A percentile compares a stretch with the other conserved stretches of the same genome.
phyloP scores from a whole-genome alignment of 92 coral and sea anemone genomes.

The Metridium senile region DNA sequence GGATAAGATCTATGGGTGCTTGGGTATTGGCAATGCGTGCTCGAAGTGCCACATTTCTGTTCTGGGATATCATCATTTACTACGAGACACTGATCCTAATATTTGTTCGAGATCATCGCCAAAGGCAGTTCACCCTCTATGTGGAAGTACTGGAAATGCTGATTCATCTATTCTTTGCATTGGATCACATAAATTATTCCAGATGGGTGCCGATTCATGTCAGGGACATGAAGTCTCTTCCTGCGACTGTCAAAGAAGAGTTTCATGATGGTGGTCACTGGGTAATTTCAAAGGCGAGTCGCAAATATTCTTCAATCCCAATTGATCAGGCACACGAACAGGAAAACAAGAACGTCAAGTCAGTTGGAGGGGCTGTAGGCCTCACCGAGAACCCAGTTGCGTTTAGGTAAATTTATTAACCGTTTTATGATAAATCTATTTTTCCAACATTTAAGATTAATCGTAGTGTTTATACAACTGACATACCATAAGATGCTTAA shows the following conservation, averaged over 20 bases:
- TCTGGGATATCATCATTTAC: constrained; percentile 29
- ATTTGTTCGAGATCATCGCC: constrained; percentile 45
- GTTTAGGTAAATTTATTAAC: no score
- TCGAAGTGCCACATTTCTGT: constrained; percentile 41
- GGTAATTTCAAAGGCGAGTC: constrained; percentile 59
- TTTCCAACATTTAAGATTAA: no score
- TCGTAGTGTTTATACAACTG: no score
- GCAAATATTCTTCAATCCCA: constrained; percentile 49
- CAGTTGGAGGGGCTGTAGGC: constrained; percentile 55
- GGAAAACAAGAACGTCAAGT: constrained; percentile 50
- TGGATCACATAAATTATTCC: constrained; percentile 62
- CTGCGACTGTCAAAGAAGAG: constrained; percentile 24
- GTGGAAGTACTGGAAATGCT: constrained; percentile 47
- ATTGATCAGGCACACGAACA: constrained; percentile 70
- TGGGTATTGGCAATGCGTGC: constrained; percentile 27
- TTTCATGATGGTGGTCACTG: constrained; percentile 58
- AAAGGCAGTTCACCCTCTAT: constrained; percentile 26
- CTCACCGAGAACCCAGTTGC: constrained; percentile 53
- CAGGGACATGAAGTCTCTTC: constrained; percentile 67
- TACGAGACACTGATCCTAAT: constrained; percentile 49
- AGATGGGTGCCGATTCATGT: constrained; percentile 65
- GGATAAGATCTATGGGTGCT: no score
- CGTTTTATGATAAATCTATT: no score
- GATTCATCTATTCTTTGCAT: constrained; percentile 44
- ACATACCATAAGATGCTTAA: no score